Conservation (phyloP, 2,888 invertebrate species). For the Acrobasis consociella region DNA sequence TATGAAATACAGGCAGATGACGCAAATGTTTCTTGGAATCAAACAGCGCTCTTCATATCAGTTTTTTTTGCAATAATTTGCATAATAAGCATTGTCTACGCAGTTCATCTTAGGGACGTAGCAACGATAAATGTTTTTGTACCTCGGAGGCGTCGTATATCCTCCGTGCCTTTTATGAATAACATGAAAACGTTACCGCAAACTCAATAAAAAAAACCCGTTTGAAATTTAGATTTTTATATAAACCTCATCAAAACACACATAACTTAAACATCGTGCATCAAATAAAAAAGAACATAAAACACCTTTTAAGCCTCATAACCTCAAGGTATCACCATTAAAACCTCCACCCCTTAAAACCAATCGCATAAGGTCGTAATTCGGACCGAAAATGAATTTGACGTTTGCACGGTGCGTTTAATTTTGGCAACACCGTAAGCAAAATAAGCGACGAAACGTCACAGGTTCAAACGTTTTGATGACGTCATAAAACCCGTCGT, state of each 20-base stretch:
- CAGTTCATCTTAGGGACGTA: too few species aligned
- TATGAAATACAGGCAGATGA: too few species aligned
- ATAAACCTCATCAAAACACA: not conserved
- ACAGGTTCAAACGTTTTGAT: slow-evolving; percentile 63
- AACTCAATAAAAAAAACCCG: not conserved
- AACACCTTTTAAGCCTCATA: slow-evolving; percentile 33
- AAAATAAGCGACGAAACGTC: slow-evolving; percentile 47
- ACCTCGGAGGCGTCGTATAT: too few species aligned
- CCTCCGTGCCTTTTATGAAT: too few species aligned
- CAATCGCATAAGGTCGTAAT: slow-evolving; percentile 26
- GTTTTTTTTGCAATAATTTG: too few species aligned
- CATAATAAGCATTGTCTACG: too few species aligned
- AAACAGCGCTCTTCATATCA: too few species aligned
- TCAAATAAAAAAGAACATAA: slow-evolving; percentile 24
- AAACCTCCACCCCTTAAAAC: slow-evolving; percentile 20
- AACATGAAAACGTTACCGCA: not conserved
- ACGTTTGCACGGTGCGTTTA: slow-evolving; percentile 32
- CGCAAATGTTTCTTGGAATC: too few species aligned
- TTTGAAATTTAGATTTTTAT: not conserved
- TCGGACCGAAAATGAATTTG: slow-evolving; percentile 24
- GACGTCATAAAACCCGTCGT: slow-evolving; percentile 62
- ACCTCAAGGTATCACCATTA: slow-evolving; percentile 16
- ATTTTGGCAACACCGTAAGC: slow-evolving; percentile 43
- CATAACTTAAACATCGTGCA: not conserved
- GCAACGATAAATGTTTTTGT: too few species aligned